Conservation (phyloP, 2,797 vertebrate species). For the Gambusia yucatana region DNA sequence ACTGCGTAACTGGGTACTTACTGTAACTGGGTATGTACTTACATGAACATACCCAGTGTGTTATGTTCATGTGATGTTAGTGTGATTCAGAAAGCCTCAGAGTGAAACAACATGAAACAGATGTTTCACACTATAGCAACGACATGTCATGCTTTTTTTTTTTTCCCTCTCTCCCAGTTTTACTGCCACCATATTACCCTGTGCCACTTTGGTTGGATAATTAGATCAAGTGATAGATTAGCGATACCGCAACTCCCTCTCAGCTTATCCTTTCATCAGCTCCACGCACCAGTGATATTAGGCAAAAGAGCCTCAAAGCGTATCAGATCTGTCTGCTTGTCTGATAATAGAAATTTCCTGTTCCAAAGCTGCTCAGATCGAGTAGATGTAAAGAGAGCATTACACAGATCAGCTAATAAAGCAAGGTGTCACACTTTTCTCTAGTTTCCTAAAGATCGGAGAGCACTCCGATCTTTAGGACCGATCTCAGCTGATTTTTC, state of each 20-base stretch:
- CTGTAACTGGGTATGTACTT: no score
- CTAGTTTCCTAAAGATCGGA: conserved; percentile 24
- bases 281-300: conserved; percentile 55
- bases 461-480: conserved; percentile 23
- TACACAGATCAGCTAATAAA: conserved; percentile 25
- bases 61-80: conserved; percentile 43
- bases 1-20: no score
- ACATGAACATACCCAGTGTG: no score
- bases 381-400: conserved; percentile 14
- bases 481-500: conserved; percentile 40
- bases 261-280: conserved; percentile 69
- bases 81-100: conserved; percentile 29
- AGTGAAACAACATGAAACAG: conserved; percentile 22
- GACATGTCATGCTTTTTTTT: conserved; percentile 14
- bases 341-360: conserved; percentile 63
- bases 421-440: conserved; percentile 22
- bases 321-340: conserved; percentile 48
- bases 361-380: conserved; percentile 42
- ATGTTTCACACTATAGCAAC: neutral
- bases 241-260: conserved; percentile 35
- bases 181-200: conserved; percentile 32
- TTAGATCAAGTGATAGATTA: conserved; percentile 64
- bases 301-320: conserved; percentile 36
- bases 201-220: conserved; percentile 39
- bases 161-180: neutral